phyloP scores from a whole-genome alignment of 2,888 invertebrate species.

The Temnothorax rugatulus region DNA sequence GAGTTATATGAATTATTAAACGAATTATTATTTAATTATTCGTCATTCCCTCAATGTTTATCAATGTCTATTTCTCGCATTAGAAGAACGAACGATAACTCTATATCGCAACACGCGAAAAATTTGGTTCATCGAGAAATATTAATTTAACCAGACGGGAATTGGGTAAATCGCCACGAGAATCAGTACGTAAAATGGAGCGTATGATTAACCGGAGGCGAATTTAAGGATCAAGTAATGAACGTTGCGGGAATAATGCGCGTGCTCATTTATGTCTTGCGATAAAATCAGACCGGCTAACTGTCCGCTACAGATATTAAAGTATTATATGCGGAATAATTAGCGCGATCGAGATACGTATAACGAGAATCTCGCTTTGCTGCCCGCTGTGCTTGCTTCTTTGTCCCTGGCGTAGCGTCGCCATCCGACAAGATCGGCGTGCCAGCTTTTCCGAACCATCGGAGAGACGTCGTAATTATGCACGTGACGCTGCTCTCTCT shows the following conservation, averaged over 20 bases:
- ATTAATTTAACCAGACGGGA: neutral
- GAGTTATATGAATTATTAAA: slow-evolving; percentile 2
- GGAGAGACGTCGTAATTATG: slow-evolving; percentile 28
- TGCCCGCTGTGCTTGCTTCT: slow-evolving; percentile 18
- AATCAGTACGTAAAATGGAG: neutral
- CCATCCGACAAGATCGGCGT: neutral
- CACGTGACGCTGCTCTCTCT: slow-evolving; percentile 20
- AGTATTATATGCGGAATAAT: slow-evolving; percentile 44
- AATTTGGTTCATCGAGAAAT: neutral
- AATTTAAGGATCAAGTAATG: slow-evolving; percentile 25
- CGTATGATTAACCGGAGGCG: slow-evolving; percentile 11
- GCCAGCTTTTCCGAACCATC: neutral
- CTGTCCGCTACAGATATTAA: slow-evolving; percentile 27
- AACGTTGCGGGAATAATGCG: slow-evolving; percentile 17
- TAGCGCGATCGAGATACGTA: slow-evolving; percentile 37
- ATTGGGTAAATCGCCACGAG: neutral
- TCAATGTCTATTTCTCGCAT: neutral
- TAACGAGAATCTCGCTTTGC: slow-evolving; percentile 1
- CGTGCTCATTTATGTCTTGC: neutral
- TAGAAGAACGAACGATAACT: neutral
- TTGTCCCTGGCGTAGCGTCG: neutral
- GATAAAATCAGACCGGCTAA: slow-evolving; percentile 2
- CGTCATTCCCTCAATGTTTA: neutral
- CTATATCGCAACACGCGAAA: neutral
- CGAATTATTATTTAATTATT: neutral